phyloP scores from a whole-genome alignment of 2,888 invertebrate genomes.

The Yponomeuta sedellus region DNA sequence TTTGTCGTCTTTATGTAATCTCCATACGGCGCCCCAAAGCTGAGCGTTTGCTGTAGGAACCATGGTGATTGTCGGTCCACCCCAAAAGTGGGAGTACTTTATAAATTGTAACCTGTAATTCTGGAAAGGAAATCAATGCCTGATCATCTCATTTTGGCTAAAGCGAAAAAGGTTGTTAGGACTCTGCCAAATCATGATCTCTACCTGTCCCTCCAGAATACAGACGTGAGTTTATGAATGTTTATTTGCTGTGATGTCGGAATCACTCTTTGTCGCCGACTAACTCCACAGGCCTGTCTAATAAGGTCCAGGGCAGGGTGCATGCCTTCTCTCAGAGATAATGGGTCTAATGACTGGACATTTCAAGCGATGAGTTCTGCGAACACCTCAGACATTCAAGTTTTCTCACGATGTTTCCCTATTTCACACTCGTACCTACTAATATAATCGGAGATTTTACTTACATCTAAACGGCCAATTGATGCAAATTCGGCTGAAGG shows the following conservation, averaged over 20 bases:
- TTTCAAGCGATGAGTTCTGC: no score
- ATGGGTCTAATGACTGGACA: no score
- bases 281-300: no score
- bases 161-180: no score
- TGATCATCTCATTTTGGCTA: no score
- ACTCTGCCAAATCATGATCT: neutral
- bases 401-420: no score
- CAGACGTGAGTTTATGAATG: neutral
- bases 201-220: neutral
- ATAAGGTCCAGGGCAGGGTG: no score
- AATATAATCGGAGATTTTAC: no score
- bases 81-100: slow-evolving; percentile 81
- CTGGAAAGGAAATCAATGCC: slow-evolving; percentile 44
- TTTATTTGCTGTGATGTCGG: neutral
- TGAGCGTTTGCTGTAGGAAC: slow-evolving; percentile 77
- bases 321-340: no score
- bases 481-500: slow-evolving; percentile 78
- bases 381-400: no score
- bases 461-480: slow-evolving; percentile 60
- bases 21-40: slow-evolving; percentile 89
- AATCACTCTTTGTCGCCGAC: no score
- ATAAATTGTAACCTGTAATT: slow-evolving; percentile 83
- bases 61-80: slow-evolving; percentile 88
- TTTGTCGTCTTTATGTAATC: slow-evolving; percentile 76
- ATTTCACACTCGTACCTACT: neutral